Evolutionary conservation across 2,888 invertebrate species (phyloP).

Genomic region (Diogma glabrata): DNA sequence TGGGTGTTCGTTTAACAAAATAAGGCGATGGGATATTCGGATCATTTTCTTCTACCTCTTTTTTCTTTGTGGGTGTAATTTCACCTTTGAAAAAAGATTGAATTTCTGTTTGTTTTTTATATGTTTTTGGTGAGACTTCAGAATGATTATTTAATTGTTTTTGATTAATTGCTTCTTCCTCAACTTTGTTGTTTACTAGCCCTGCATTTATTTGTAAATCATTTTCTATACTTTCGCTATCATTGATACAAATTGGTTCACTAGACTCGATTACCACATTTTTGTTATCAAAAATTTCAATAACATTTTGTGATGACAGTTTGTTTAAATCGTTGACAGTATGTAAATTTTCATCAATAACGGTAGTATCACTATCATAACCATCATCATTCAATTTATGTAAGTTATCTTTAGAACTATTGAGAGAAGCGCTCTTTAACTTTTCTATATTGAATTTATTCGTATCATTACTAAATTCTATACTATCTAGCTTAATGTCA

Average conservation of each 20-base stretch:
- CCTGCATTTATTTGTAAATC: too few relatives aligned
- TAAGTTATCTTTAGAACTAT: not conserved
- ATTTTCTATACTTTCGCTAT: too few relatives aligned
- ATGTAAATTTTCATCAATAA: conserved; percentile 1
- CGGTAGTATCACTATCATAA: not conserved
- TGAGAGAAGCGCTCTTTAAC: too few relatives aligned
- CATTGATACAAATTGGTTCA: too few relatives aligned
- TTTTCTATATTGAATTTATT: not conserved
- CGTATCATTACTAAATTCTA: not conserved
- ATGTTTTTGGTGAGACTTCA: conserved; percentile 28
- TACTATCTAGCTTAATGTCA: conserved; percentile 7
- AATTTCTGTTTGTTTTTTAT: conserved; percentile 24
- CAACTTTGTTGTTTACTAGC: too few relatives aligned
- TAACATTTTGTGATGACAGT: conserved; percentile 1
- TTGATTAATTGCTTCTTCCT: conserved; percentile 22
- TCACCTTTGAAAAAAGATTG: conserved; percentile 25
- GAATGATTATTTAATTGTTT: conserved; percentile 19
- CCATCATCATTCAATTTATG: not conserved
- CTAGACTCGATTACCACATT: not conserved
- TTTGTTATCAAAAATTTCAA: not conserved
- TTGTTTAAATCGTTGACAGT: too few relatives aligned
- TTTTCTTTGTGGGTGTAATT: conserved; percentile 28
- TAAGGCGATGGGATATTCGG: conserved; percentile 28
- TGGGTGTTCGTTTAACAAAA: conserved; percentile 29
- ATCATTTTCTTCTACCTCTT: conserved; percentile 15